Conservation (phyloP, 2,888 invertebrate genomes). For the Deroplatys truncata region DNA sequence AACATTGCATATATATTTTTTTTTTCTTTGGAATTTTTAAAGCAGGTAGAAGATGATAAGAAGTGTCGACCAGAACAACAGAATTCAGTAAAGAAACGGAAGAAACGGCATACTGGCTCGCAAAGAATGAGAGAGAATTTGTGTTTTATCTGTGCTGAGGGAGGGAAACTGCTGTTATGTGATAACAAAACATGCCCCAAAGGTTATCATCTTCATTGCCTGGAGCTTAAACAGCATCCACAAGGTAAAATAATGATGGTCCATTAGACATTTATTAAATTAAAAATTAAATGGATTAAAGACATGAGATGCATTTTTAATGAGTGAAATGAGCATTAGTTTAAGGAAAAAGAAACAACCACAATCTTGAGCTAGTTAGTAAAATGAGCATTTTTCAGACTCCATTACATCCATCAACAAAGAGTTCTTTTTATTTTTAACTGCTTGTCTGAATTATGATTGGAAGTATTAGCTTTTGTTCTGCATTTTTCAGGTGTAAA, state of each 20-base stretch:
- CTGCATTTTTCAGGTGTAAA: no score
- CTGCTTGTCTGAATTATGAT: no score
- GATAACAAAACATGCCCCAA: conserved; percentile 49
- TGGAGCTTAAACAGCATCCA: conserved; percentile 46
- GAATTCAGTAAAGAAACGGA: conserved; percentile 5
- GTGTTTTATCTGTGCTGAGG: conserved; percentile 52
- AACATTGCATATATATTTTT: no score
- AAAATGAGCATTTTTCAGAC: no score
- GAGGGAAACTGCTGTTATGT: conserved; percentile 51
- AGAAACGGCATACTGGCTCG: background rate
- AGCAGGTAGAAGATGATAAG: conserved; percentile 11
- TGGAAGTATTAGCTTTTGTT: no score
- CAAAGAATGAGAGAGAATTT: conserved; percentile 28
- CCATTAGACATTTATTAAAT: background rate
- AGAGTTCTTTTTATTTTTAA: no score
- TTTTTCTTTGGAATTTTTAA: background rate
- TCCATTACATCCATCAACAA: no score
- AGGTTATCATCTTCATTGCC: conserved; percentile 50
- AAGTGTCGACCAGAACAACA: background rate
- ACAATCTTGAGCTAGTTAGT: no score
- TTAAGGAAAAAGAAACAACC: no score
- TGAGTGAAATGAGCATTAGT: no score
- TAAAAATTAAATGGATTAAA: background rate
- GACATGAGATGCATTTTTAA: background rate
- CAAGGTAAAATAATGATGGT: conserved; percentile 41